Percentiles rank a stretch among this genome's conserved stretches.
phyloP scores from a whole-genome alignment of 2,888 invertebrate genomes.

The Dynastes grantii region DNA sequence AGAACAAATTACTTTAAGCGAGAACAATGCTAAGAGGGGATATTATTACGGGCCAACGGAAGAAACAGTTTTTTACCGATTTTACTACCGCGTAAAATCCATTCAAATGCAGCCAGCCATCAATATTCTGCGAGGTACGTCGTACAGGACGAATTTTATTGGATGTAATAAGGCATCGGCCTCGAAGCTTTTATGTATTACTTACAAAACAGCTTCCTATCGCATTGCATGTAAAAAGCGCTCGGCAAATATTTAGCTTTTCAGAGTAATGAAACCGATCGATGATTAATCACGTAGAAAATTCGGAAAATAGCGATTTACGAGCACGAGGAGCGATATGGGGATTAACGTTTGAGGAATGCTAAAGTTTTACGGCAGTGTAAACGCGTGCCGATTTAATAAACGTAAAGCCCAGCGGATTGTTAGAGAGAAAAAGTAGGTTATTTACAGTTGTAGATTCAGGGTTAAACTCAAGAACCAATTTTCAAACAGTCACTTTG shows the following conservation, averaged over 20 bases:
- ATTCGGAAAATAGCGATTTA: neutral
- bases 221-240: neutral
- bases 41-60: too few relatives aligned
- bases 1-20: too few relatives aligned
- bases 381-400: too few relatives aligned
- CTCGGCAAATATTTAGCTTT: slow-evolving; percentile 3
- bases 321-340: too few relatives aligned
- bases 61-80: neutral
- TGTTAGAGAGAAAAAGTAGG: neutral
- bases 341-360: too few relatives aligned
- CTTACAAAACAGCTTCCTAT: neutral
- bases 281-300: neutral
- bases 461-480: too few relatives aligned
- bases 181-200: neutral
- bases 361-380: too few relatives aligned
- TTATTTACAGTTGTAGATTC: neutral
- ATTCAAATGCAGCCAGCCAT: neutral
- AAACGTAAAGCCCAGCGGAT: neutral
- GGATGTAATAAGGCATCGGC: slow-evolving; percentile 6
- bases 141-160: neutral
- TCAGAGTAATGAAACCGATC: neutral
- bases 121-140: neutral
- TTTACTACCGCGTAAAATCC: slow-evolving; percentile 11
- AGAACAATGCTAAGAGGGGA: too few relatives aligned
- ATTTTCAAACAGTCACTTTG: too few relatives aligned